Evolutionary conservation across 2,797 vertebrate genomes (phyloP).

Genomic region (Cirrhinus molitorella): DNA sequence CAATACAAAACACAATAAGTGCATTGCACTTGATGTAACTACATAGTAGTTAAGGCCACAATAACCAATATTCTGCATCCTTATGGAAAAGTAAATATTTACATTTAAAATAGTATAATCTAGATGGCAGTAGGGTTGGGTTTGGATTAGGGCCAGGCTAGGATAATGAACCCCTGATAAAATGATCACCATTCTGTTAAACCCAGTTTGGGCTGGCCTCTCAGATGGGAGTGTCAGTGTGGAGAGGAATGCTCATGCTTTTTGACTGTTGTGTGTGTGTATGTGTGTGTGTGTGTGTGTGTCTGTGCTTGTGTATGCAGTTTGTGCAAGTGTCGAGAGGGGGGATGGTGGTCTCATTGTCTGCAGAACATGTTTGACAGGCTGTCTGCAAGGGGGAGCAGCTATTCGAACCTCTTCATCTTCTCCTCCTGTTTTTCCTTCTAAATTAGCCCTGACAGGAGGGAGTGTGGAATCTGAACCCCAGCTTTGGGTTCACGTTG

Average conservation of each 20-base stretch:
- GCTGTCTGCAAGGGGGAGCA: conserved; percentile 56
- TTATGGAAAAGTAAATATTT: neutral
- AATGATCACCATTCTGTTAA: conserved; percentile 20
- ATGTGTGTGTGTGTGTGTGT: conserved; percentile 45
- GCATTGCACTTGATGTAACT: no score
- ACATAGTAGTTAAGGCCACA: neutral
- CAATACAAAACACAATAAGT: no score
- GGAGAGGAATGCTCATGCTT: conserved; percentile 33
- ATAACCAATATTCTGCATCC: neutral
- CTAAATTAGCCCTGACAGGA: conserved; percentile 56
- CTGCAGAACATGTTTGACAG: conserved; percentile 77
- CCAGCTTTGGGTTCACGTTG: conserved; percentile 51
- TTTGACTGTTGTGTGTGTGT: conserved; percentile 34
- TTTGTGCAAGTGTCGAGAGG: conserved; percentile 54
- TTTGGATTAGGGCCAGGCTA: neutral
- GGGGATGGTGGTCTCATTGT: conserved; percentile 63
- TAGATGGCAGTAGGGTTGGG: neutral
- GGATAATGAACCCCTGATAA: conserved; percentile 19
- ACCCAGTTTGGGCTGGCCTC: conserved; percentile 30
- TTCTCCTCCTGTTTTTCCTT: conserved; percentile 53
- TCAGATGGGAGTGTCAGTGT: conserved; percentile 36
- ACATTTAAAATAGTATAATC: neutral
- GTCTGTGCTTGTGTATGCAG: conserved; percentile 43
- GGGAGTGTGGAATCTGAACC: conserved; percentile 64
- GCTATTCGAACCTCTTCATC: conserved; percentile 55